A percentile compares a stretch with the other conserved stretches of the same genome.
phyloP scores from a whole-genome alignment of 2,113 vertebrate species.

The Acrocephalus kingi region DNA sequence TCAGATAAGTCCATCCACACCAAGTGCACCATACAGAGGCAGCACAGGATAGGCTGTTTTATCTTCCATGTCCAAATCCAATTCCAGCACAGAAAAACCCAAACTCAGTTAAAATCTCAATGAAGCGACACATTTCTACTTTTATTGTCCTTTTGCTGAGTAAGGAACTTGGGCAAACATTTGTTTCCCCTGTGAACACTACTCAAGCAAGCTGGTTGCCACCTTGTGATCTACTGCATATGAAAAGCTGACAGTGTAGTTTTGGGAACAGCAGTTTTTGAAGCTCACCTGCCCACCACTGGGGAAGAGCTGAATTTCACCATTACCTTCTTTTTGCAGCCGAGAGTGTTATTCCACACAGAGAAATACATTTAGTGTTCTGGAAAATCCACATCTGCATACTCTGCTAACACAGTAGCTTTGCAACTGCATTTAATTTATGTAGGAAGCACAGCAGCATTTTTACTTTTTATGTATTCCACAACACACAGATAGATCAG shows the following conservation, averaged over 20 bases:
- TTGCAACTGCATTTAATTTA: constrained; percentile 27
- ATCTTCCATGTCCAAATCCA: not conserved
- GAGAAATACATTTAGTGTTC: not conserved
- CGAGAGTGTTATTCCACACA: not conserved
- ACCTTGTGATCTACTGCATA: constrained; percentile 13
- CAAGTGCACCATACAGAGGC: not conserved
- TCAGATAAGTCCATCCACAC: not conserved
- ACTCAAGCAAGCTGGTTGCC: not conserved
- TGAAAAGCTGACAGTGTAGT: not conserved
- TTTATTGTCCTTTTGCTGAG: constrained; percentile 20
- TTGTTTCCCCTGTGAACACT: not conserved
- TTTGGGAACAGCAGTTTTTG: not conserved
- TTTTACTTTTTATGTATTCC: constrained; percentile 44
- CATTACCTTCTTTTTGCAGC: not conserved
- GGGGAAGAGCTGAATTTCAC: not conserved
- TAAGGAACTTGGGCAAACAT: constrained; percentile 26
- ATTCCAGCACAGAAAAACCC: not conserved
- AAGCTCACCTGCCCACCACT: not conserved
- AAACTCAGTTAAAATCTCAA: not conserved
- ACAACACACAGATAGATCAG: constrained; percentile 29
- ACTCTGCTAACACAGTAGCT: not conserved
- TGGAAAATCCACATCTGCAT: not conserved
- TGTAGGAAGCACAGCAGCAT: not conserved
- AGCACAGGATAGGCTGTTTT: not conserved
- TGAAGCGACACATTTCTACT: not conserved